Evolutionary conservation across 2,797 vertebrate species (phyloP).

Genomic region (Anas bahamensis): DNA sequence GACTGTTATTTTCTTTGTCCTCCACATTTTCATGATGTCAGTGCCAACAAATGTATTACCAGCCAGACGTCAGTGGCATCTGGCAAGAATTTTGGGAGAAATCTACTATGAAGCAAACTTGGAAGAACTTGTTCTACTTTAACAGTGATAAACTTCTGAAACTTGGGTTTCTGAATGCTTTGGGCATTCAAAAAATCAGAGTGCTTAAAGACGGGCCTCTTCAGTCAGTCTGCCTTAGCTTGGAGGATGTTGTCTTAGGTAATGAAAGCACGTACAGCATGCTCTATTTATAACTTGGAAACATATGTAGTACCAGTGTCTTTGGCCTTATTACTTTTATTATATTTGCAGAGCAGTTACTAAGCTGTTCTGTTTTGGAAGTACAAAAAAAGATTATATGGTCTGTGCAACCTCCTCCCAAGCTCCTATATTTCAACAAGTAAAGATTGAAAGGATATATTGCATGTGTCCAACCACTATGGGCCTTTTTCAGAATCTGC

Average conservation of each 20-base stretch:
- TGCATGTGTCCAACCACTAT: accelerated
- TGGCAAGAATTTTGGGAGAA: background rate
- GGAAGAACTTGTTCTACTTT: background rate
- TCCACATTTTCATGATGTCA: background rate
- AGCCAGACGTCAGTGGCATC: background rate
- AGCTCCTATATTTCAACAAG: background rate
- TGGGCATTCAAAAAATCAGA: background rate
- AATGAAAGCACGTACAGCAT: accelerated
- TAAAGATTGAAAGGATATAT: background rate
- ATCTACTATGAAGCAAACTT: background rate
- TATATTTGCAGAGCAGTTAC: background rate
- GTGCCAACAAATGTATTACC: background rate
- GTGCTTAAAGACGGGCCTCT: background rate
- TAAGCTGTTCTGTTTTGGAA: background rate
- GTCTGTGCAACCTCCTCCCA: background rate
- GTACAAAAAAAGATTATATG: background rate
- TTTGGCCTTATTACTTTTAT: background rate
- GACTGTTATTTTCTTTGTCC: background rate
- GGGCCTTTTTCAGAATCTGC: background rate
- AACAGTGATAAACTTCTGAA: background rate
- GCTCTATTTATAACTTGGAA: background rate
- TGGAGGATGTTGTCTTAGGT: background rate
- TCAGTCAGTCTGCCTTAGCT: background rate
- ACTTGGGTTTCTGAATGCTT: background rate
- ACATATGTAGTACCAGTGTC: background rate